Percentiles rank a stretch among this genome's conserved stretches.
Evolutionary conservation across 1,140 invertebrate genomes (phyloP).

Genomic region (Mylabris phalerata): DNA sequence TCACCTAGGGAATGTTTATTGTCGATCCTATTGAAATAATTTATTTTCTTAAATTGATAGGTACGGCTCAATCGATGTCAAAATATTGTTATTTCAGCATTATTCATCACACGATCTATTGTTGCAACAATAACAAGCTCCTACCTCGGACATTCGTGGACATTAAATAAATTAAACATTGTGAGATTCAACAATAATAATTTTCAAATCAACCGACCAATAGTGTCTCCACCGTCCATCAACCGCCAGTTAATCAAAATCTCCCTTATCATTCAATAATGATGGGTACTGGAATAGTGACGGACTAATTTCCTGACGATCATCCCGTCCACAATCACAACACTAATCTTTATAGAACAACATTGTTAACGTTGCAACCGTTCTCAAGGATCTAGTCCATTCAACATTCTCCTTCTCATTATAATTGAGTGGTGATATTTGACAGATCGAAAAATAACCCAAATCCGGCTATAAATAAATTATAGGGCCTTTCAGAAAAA

Average conservation of each 20-base stretch:
- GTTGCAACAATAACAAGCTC: conserved; percentile 22
- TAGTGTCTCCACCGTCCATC: no score
- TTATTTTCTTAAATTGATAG: conserved; percentile 35
- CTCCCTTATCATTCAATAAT: no score
- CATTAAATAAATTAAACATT: conserved; percentile 24
- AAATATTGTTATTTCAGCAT: conserved; percentile 24
- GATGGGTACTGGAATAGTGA: conserved; percentile 5
- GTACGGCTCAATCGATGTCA: conserved; percentile 32
- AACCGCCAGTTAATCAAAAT: no score
- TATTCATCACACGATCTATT: conserved; percentile 18
- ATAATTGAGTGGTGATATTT: no score
- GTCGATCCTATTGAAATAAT: conserved; percentile 31
- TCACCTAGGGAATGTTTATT: conserved; percentile 30
- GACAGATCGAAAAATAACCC: no score
- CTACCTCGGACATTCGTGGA: conserved; percentile 22
- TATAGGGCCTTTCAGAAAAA: no score
- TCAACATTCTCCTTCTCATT: no score
- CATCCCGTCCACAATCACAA: conserved; percentile 27
- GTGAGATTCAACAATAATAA: no score
- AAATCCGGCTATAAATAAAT: no score
- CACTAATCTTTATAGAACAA: conserved; percentile 34
- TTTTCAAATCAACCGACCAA: no score
- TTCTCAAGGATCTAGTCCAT: no score
- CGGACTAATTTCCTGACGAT: conserved; percentile 33
- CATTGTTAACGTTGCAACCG: conserved; percentile 15